These are phyloP conservation scores for Halesus radiatus DNA, from an alignment of 1,140 invertebrate genomes.

Conservation along the genomic window DNA sequence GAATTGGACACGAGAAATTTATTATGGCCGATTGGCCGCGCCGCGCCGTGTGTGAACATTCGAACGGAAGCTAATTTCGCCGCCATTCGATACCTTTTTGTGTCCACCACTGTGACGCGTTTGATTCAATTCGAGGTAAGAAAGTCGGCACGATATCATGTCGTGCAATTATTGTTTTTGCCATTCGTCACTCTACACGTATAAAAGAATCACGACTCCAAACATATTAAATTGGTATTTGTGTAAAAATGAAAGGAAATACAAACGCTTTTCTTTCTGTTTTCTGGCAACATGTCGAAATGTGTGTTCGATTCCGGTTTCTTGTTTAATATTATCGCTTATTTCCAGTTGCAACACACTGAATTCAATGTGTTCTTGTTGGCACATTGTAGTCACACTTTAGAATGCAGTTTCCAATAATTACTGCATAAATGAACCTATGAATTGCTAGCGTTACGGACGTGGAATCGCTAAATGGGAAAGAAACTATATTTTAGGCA, in stretches of 20 bases:
- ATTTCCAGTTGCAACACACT: too few relatives aligned
- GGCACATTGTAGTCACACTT: neutral
- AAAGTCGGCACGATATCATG: slow-evolving; percentile 40
- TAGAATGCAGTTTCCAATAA: neutral
- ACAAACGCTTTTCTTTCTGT: slow-evolving; percentile 7
- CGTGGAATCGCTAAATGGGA: too few relatives aligned
- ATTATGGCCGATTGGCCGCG: slow-evolving; percentile 38
- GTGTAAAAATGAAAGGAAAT: slow-evolving; percentile 35
- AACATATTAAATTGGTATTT: slow-evolving; percentile 23
- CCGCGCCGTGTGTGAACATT: slow-evolving; percentile 39
- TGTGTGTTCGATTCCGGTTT: slow-evolving; percentile 10
- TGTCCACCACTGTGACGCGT: slow-evolving; percentile 12
- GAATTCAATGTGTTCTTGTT: too few relatives aligned
- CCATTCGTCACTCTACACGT: slow-evolving; percentile 23
- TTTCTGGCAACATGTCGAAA: slow-evolving; percentile 13
- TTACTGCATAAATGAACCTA: neutral
- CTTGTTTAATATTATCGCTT: neutral
- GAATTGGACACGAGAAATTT: slow-evolving; percentile 33
- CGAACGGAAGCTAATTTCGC: slow-evolving; percentile 39
- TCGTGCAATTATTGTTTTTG: slow-evolving; percentile 44
- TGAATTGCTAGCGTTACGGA: too few relatives aligned
- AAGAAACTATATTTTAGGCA: too few relatives aligned
- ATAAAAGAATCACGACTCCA: slow-evolving; percentile 34
- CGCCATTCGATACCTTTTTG: slow-evolving; percentile 25
- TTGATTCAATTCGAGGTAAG: slow-evolving; percentile 33